phyloP scores from a whole-genome alignment of 64 coral and sea anemone genomes.

The Orbicella faveolata region DNA sequence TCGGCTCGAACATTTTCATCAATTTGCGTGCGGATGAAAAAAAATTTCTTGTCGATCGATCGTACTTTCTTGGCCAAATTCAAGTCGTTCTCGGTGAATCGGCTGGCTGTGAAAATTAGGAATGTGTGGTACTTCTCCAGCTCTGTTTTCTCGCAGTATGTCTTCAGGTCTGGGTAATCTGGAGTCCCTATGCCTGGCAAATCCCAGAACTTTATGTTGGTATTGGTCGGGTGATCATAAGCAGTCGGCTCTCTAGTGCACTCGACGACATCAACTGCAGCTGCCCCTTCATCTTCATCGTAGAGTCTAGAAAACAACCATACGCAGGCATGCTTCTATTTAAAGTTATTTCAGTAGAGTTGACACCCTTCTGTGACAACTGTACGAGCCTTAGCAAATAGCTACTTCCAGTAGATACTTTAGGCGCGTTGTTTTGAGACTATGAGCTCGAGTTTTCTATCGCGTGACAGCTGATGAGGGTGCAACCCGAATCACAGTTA shows the following conservation, averaged over 20 bases:
- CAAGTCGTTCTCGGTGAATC: slow-evolving; percentile 36
- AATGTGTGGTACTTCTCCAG: slow-evolving; percentile 42
- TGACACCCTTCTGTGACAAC: no score
- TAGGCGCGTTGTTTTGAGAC: no score
- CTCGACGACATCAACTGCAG: neutral
- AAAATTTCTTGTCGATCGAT: slow-evolving; percentile 6
- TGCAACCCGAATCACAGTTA: no score
- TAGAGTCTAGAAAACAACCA: slow-evolving; percentile 16
- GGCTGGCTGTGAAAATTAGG: slow-evolving; percentile 25
- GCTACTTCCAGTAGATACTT: no score
- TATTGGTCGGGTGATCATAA: slow-evolving; percentile 30
- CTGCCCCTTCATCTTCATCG: slow-evolving; percentile 33
- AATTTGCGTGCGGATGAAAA: slow-evolving; percentile 62
- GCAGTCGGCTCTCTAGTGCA: neutral
- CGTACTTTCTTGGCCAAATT: slow-evolving; percentile 18
- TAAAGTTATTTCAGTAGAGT: no score
- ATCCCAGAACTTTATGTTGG: slow-evolving; percentile 59
- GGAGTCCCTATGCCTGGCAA: slow-evolving; percentile 48
- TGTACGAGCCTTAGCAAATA: no score
- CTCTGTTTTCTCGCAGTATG: slow-evolving; percentile 33
- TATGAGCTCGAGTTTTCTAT: no score
- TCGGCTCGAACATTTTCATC: slow-evolving; percentile 35
- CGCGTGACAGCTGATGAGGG: no score
- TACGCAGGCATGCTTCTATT: no score
- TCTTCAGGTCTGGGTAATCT: slow-evolving; percentile 32